A percentile compares a stretch with the other conserved stretches of the same genome.
phyloP scores from a whole-genome alignment of 2,888 invertebrate genomes.

The Disparrhopalites patrizii region DNA sequence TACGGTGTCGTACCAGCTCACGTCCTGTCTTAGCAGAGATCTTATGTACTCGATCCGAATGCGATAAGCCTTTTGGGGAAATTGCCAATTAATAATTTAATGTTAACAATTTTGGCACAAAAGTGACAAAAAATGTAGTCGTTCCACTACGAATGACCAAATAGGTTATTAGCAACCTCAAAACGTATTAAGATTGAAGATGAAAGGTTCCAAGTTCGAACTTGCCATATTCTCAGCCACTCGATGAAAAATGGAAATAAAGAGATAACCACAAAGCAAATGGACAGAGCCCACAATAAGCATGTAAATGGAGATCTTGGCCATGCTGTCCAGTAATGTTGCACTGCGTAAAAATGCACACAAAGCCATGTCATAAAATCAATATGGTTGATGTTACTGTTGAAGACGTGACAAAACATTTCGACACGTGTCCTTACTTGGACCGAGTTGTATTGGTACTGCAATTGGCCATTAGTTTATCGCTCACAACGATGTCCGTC shows the following conservation, averaged over 20 bases:
- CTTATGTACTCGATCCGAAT: constrained; percentile 36
- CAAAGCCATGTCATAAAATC: no score
- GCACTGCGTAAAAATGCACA: no score
- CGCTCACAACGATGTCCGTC: constrained; percentile 64
- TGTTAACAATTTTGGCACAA: no score
- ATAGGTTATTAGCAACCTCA: no score
- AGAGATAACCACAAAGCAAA: constrained; percentile 61
- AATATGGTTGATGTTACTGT: neutral
- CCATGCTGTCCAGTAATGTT: constrained; percentile 51
- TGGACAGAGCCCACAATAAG: constrained; percentile 60
- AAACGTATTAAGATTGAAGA: no score
- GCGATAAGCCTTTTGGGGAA: constrained; percentile 33
- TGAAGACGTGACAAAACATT: neutral
- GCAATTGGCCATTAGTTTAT: no score
- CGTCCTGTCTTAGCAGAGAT: constrained; percentile 41
- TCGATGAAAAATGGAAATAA: constrained; percentile 66
- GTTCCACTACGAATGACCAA: no score
- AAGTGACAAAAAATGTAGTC: no score
- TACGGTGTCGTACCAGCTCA: constrained; percentile 45
- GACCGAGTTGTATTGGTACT: no score
- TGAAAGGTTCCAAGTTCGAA: neutral
- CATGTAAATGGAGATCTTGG: constrained; percentile 50
- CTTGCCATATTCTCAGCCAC: constrained; percentile 66
- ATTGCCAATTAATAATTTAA: no score
- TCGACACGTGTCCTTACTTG: neutral